Evolutionary conservation across 2,888 invertebrate genomes (phyloP), one percentile per base, ranked within the genome.

Genomic region (Cartodere bifasciata): DNA sequence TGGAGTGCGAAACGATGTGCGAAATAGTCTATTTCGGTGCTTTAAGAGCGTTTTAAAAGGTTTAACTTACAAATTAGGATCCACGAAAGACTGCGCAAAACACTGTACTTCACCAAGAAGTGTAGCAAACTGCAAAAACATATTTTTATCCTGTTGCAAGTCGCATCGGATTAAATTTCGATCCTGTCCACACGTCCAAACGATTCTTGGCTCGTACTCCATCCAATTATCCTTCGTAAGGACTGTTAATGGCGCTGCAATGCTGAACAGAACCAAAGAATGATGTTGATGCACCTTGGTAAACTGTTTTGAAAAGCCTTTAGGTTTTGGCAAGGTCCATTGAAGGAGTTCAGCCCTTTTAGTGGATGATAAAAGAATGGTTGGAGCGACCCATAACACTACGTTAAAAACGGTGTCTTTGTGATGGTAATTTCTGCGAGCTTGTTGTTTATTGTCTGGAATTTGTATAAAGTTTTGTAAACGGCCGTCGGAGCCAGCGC

Each of bases 81-180:
- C 81, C 34, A 82, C 60, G 0, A 77, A 75, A 32, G 80, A 82
- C 4, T 67, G 52, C 21, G 67, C 63, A 14, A 82, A 52, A 16
- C 65, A 67, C 46, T 75, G 76, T 2, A 79, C 54, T 48, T 61
- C 71, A 7, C 79, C 80, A 4, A 75, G 76, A 38, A 75, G 65
- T 0, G 76, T 75, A 2, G 70, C 65, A 40, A 64, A 61, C 3
- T 56, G 53, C 2, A 57, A 48, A 5, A 64, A 34, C 28, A 52
- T 55, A 35, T 57, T 49, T 11, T 50, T 50, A 2, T 57, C 48
- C 28, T 51, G 47, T 2, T 38, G 32, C 27, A 72, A 35, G 14
- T 58, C 62, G 31, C 66, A 70, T 38, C 66, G 63, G 26, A 73
- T 49, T 3, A 79, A 43, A 31, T 55, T 57, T 20, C 78, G 63